Base-by-base conservation (phyloP, 2,888 invertebrate species). In the Nezara viridula region DNA sequence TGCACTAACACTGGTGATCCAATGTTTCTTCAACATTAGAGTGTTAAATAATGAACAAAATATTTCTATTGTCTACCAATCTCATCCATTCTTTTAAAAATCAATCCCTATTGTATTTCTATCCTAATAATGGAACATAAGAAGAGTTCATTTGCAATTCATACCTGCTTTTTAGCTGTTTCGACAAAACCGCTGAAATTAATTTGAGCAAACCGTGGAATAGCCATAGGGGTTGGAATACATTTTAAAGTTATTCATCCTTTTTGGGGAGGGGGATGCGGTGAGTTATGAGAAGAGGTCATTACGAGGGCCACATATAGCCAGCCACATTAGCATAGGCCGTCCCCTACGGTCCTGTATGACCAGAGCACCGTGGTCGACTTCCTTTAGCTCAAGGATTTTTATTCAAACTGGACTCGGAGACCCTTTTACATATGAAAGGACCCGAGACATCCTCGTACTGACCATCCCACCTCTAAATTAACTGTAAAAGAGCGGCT, bases 391-490 rank as follows among this genome's bases (percentile, higher is more conserved):
- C 89, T 50, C 81, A 44, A 52, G 49, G 89, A 89, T 89, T 89
- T 89, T 89, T 89, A 89, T 89, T 89, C 89, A 89, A 60, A 85
- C 2, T 7, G 55, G n/a, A n/a, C n/a, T n/a, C 27, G 50, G 60
- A 19, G 50, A 32, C 50, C 32, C 50, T 89, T 89, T 86, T 89
- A 66, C 86, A 86, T 89, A 89, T 86, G 86, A 86, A 89, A 86
- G 89, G 73, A 86, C 1, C 85, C 32, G 85, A 49, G 85, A 50
- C 27, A 27, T 47, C 47, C 44, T 49, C 32, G 19, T 86, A 32
- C 52, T 14, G n/a, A 5, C 85, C 49, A 14, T 40, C 19, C 21
- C 49, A 86, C 24, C 32, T 27, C 44, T 77, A 55, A 88, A 88
- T 88, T 88, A 88, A 66, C 88, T 88, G 55, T 60, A 88, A 88